Base-by-base conservation (phyloP, 2,113 vertebrate species). In the Dendropsophus ebraccatus region DNA sequence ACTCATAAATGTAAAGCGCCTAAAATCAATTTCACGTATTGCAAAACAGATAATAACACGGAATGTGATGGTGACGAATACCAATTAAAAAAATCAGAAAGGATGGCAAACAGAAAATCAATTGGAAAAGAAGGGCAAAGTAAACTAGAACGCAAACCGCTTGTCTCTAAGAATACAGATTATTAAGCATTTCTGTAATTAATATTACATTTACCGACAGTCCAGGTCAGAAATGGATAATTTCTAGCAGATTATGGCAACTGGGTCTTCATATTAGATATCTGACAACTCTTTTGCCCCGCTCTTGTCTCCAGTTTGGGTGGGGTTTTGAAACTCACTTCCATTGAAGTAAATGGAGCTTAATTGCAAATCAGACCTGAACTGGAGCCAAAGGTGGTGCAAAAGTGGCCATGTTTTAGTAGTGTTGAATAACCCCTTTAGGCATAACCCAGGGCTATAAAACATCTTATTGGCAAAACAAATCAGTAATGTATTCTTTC, bases 1-100 rank as follows among this genome's bases (percentile, higher is more conserved):
- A 62, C 32, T 60, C 13, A 41, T 80, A 80, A 80, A 80, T 81
- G 35, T 81, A 81, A 25, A 81, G 78, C 2, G 12, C 12, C n/a
- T 13, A 25, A 14, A 62, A 65, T 81, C 78, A 81, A 81, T 81
- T 45, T 28, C 41, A 28, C 37, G 30, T 81, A 47, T 81, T 28
- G 75, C 25, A 62, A 62, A 62, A 45, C 37, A 62, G 56, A 45
- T 47, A 62, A 65, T 80, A 62, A 47, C 49, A 23, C 52, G 17
- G 49, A 54, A 32, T 37, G 67, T 41, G 41, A 41, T 4, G 8
- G n/a, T 37, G 35, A 41, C 19, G 35, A 41, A 70, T 70, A 23
- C 19, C 35, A 69, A 35, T 54, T 77, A 77, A 23, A 28, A 52
- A 77, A 77, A 4, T 8, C 14, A 76, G 74, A 30, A 23, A 76